Evolutionary conservation across 2,113 vertebrate species (phyloP).

Genomic region (Xiphophorus maculatus): DNA sequence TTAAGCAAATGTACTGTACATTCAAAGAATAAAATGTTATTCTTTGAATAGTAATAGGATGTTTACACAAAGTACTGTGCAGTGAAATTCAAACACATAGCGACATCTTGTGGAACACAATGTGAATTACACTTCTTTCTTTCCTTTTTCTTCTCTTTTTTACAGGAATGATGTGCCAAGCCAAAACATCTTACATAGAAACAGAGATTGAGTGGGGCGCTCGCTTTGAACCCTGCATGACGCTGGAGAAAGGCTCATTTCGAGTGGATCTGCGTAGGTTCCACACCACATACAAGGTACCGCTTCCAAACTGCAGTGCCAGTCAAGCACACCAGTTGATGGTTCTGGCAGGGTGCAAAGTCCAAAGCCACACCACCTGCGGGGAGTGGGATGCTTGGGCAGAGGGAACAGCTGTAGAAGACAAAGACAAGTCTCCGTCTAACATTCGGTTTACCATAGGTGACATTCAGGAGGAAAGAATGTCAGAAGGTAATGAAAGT

Average conservation of each 20-base stretch:
- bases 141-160: background rate
- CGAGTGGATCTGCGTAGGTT: constrained; percentile 60
- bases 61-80: background rate
- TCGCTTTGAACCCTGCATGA: constrained; percentile 62
- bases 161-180: constrained; percentile 46
- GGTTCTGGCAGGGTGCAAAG: constrained; percentile 16
- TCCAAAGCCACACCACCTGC: constrained; percentile 17
- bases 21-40: background rate
- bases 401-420: constrained; percentile 8
- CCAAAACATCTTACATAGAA: constrained; percentile 32
- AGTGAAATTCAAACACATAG: background rate
- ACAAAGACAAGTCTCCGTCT: constrained; percentile 1
- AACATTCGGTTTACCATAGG: constrained; percentile 35
- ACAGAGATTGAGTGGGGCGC: constrained; percentile 47
- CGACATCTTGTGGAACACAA: constrained; percentile 27
- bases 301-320: constrained; percentile 55
- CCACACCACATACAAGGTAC: constrained; percentile 61
- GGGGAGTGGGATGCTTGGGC: constrained; percentile 12
- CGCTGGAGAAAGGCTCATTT: constrained; percentile 47
- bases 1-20: background rate
- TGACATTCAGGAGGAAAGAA: constrained; percentile 50
- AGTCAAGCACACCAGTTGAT: constrained; percentile 34
- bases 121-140: constrained; percentile 1
- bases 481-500: constrained; percentile 37
- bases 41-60: too few species aligned